Percentiles rank a stretch among this genome's conserved stretches.
Evolutionary conservation across 2,888 invertebrate genomes (phyloP).

Genomic region (Pseudoips prasinana): DNA sequence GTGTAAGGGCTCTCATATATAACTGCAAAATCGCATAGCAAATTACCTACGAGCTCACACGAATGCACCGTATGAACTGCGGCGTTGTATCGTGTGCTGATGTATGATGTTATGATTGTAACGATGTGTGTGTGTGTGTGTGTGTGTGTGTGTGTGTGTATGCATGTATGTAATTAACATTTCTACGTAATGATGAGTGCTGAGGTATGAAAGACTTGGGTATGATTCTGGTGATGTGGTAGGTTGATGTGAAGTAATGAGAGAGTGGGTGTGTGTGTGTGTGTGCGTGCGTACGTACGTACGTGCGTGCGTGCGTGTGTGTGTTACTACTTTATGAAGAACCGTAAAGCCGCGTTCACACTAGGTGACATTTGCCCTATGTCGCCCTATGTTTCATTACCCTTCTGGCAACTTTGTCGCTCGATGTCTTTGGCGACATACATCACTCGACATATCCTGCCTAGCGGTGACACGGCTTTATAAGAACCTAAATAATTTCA

Average conservation of each 20-base stretch:
- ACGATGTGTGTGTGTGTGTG: constrained; percentile 4
- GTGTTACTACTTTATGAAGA: constrained; percentile 5
- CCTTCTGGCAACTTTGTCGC: constrained; percentile 4
- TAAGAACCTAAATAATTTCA: constrained; percentile 4
- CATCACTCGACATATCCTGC: constrained; percentile 6
- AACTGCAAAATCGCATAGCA: constrained; percentile 6
- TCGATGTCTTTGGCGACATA: constrained; percentile 3
- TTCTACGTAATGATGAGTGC: constrained; percentile 7
- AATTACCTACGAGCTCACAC: constrained; percentile 6
- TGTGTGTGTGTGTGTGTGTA: constrained; percentile 2
- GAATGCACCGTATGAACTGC: constrained; percentile 5
- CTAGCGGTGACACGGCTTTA: constrained; percentile 4
- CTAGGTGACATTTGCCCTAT: constrained; percentile 8
- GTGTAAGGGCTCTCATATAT: constrained; percentile 4
- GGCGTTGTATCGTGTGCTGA: constrained; percentile 6
- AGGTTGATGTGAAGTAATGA: constrained; percentile 7
- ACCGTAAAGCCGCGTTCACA: constrained; percentile 6
- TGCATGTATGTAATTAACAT: constrained; percentile 3
- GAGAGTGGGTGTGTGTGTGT: constrained; percentile 6
- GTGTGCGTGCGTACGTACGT: not conserved
- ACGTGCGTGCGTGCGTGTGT: constrained; percentile 1
- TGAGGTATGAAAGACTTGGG: constrained; percentile 7
- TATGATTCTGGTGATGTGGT: constrained; percentile 6
- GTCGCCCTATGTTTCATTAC: constrained; percentile 4
- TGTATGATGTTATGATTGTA: constrained; percentile 7